Conservation (phyloP, 2,888 invertebrate species). For the Piscicola geometra region DNA sequence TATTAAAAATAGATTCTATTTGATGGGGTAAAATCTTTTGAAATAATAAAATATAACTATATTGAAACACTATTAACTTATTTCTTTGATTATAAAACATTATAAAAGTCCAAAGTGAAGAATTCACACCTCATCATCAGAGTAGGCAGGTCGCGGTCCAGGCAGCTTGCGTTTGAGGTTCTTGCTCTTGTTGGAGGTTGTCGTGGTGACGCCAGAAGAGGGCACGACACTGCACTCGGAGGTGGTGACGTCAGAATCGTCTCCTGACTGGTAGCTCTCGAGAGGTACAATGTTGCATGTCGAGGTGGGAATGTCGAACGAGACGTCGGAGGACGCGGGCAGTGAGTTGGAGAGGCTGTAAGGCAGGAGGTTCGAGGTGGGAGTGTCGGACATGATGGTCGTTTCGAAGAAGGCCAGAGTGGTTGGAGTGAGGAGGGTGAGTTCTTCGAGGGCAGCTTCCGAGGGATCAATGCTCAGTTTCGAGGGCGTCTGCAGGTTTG, state of each 20-base stretch:
- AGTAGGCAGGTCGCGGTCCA: slow-evolving; percentile 23
- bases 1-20: too few relatives aligned
- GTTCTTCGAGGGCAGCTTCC: not conserved
- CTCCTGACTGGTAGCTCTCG: not conserved
- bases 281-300: not conserved
- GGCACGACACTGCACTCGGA: slow-evolving; percentile 8
- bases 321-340: not conserved
- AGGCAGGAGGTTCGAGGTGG: not conserved
- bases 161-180: slow-evolving; percentile 25
- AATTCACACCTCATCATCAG: slow-evolving; percentile 26
- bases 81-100: not conserved
- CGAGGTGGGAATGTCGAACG: not conserved
- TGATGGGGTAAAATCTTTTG: too few relatives aligned
- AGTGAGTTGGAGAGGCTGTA: not conserved
- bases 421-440: slow-evolving; percentile 20
- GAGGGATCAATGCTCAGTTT: not conserved
- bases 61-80: too few relatives aligned
- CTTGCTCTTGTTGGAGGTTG: slow-evolving; percentile 4
- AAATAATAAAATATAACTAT: too few relatives aligned
- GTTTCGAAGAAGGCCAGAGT: slow-evolving; percentile 20
- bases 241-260: slow-evolving; percentile 10
- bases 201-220: not conserved
- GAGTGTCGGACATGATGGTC: not conserved
- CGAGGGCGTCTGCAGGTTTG: not conserved
- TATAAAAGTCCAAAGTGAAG: not conserved